Conservation (phyloP, 2,113 vertebrate genomes). For the Tapirus terrestris region DNA sequence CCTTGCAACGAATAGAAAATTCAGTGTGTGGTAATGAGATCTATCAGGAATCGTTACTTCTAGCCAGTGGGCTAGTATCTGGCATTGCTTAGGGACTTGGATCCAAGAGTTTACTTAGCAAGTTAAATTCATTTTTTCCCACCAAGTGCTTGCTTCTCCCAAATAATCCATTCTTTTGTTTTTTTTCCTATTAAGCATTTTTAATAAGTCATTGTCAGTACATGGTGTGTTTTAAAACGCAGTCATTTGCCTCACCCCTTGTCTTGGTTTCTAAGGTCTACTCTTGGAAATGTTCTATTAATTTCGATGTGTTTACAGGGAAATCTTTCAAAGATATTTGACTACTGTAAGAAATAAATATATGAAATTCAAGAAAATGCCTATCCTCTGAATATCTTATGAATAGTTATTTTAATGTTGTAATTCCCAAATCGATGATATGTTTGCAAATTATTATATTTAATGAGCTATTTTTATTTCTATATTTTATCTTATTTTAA, state of each 20-base stretch:
- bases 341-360: background rate
- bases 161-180: background rate
- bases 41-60: background rate
- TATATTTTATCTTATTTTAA: conserved; percentile 7
- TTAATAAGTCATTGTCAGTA: background rate
- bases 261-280: background rate
- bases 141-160: background rate
- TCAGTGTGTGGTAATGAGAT: background rate
- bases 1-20: conserved; percentile 44
- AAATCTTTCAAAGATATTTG: background rate
- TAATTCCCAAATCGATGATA: background rate
- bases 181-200: background rate
- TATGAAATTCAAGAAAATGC: background rate
- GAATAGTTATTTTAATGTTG: background rate
- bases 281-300: background rate
- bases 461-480: background rate
- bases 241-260: background rate
- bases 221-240: background rate
- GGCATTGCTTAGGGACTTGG: background rate
- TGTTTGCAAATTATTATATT: background rate
- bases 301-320: background rate
- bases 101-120: background rate
- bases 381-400: background rate
- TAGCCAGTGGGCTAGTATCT: background rate
- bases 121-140: background rate